Evolutionary conservation across 2,113 vertebrate species (phyloP).

Genomic region (Microtus montanus): DNA sequence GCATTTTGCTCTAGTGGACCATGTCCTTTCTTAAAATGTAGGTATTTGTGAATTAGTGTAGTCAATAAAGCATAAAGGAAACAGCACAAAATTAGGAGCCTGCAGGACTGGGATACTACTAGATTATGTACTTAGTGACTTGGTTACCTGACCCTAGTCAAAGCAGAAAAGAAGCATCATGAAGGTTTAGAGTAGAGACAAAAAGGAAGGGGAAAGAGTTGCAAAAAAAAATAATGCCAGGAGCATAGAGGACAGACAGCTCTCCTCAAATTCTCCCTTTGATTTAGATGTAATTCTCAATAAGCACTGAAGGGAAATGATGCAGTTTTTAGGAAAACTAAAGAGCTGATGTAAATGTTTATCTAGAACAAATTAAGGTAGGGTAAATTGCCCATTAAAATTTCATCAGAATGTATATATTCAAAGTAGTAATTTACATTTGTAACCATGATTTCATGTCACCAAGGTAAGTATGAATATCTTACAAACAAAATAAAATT

Average conservation of each 20-base stretch:
- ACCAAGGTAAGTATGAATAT: slow-evolving; percentile 24
- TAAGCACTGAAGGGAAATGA: background rate
- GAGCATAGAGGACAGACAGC: background rate
- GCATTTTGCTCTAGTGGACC: background rate
- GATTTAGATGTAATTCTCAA: background rate
- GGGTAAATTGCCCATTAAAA: background rate
- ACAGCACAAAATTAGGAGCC: background rate
- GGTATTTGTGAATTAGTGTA: background rate
- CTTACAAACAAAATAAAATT: slow-evolving; percentile 45
- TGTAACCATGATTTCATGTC: slow-evolving; percentile 39
- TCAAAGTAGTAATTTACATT: slow-evolving; percentile 40
- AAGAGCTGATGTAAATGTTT: background rate
- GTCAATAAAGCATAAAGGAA: background rate
- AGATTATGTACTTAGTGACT: background rate
- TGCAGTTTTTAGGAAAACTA: background rate
- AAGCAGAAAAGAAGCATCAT: slow-evolving; percentile 1
- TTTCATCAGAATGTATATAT: background rate
- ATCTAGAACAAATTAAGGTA: slow-evolving; percentile 12
- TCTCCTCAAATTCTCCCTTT: background rate
- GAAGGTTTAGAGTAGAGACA: background rate
- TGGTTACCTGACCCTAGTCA: background rate
- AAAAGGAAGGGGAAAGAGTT: background rate
- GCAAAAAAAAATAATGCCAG: background rate
- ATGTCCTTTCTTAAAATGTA: background rate
- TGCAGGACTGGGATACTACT: background rate